phyloP scores from a whole-genome alignment of 2,888 invertebrate genomes.

The Sisyra terminalis region DNA sequence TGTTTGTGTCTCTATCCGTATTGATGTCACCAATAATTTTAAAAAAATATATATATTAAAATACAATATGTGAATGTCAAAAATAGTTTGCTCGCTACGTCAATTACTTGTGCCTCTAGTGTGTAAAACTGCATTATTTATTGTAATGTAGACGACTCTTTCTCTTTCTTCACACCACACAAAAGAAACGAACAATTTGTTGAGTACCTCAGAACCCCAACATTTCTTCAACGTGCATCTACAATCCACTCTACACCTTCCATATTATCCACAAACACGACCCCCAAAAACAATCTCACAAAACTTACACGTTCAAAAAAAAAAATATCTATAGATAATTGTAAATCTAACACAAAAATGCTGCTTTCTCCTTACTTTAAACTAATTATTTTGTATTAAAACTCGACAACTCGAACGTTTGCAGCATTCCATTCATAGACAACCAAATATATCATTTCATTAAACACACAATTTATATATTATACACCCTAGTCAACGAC shows the following conservation, averaged over 20 bases:
- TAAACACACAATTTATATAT: not conserved
- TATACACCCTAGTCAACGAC: conserved; percentile 7
- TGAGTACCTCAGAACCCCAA: not conserved
- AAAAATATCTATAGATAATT: not conserved
- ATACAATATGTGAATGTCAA: conserved; percentile 7
- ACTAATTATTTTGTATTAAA: not conserved
- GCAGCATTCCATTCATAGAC: not conserved
- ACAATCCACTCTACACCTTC: not conserved
- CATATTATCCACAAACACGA: not conserved
- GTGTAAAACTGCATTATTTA: conserved; percentile 8
- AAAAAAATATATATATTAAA: conserved; percentile 1
- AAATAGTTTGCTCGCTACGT: conserved; percentile 17
- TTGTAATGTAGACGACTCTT: conserved; percentile 7
- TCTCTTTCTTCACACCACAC: conserved; percentile 1
- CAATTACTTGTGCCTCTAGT: conserved; percentile 44
- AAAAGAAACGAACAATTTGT: not conserved
- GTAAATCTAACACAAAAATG: not conserved
- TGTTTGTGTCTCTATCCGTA: conserved; percentile 3
- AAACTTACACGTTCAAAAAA: conserved; percentile 29
- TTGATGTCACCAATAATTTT: conserved; percentile 5
- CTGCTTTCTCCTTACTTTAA: not conserved
- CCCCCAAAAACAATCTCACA: conserved; percentile 11
- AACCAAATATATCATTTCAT: not conserved
- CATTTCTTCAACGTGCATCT: not conserved
- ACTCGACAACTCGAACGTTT: conserved; percentile 1